These are phyloP conservation scores for Triplophysa bombifrons DNA, from an alignment of 2,797 vertebrate genomes.

Conservation along the genomic window DNA sequence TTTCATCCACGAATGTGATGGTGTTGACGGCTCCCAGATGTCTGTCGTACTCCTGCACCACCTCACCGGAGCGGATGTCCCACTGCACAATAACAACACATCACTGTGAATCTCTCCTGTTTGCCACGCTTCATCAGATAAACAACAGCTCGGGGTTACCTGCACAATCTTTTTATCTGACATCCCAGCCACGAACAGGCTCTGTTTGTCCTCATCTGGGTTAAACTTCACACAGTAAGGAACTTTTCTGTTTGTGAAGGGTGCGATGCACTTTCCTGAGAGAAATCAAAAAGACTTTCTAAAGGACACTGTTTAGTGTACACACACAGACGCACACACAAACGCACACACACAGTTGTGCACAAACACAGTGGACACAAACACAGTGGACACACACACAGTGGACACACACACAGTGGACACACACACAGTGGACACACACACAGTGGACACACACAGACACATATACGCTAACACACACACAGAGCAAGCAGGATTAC, in stretches of 20 bases:
- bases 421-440: no score
- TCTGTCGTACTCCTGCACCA: constrained; percentile 96
- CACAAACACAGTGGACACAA: no score
- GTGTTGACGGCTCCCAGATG: constrained; percentile 99
- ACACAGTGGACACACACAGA: no score
- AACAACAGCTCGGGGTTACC: constrained; percentile 67
- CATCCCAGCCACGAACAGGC: constrained; percentile 97
- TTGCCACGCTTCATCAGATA: neutral
- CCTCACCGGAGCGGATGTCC: constrained; percentile 92
- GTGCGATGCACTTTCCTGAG: constrained; percentile 92
- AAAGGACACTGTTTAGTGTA: no score
- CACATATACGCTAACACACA: no score
- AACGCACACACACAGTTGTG: no score
- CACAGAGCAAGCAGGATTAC: neutral
- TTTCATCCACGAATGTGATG: constrained; percentile 98
- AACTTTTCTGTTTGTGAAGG: constrained; percentile 96
- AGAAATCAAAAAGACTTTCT: neutral
- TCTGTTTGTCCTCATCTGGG: constrained; percentile 97
- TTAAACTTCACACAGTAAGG: constrained; percentile 99
- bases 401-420: no score
- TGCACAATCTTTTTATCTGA: constrained; percentile 99
- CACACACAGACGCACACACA: neutral
- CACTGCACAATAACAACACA: constrained; percentile 74
- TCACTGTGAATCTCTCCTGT: neutral
- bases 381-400: no score